Base-by-base conservation (phyloP, 2,797 vertebrate species). In the Falco novaeseelandiae region DNA sequence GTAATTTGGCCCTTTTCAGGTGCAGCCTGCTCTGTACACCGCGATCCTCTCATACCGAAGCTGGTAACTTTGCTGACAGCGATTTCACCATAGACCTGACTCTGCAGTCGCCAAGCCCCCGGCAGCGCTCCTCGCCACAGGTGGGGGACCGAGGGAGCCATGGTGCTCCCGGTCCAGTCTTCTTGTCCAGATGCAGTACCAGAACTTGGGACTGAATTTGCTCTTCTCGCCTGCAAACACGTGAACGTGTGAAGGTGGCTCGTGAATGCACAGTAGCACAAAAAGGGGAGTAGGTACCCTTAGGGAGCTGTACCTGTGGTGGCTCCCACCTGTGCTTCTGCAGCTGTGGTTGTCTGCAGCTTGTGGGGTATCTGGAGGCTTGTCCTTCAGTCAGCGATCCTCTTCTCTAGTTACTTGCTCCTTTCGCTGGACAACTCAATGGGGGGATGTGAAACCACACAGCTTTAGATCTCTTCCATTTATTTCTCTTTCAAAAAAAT, bases 401-500 rank as follows among this genome's bases (percentile, higher is more conserved):
- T 77, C 49, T 90, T 89, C 86, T 74, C 44, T 23, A 8, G 42
- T 74, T 92, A 74, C 48, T 83, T 81, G 34, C 54, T 86, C 51
- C 46, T 93, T 95, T 84, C 59, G 57, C 66, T 67, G 77, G 80
- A 72, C 51, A 89, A 59, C 51, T 91, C 88, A 82, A 0, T 70
- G 65, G 72, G 25, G 84, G 61, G 34, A 69, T 86, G 59, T 89
- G 92, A 93, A 96, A 91, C 62, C 90, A 59, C 71, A 86, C 21
- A 42, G 76, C 65, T 81, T 94, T 89, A 91, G 81, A 78, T 78
- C 63, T 54, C 63, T 74, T 85, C 78, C 49, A 78, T 85, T 87
- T 95, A 74, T 87, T 93, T 93, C 86, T 54, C 61, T 72, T 74
- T 93, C 85, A 38, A 42, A 89, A 89, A 44, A 86, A 61, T 51